Conservation (phyloP, 1,140 invertebrate species). For the Centruroides sculpturatus region DNA sequence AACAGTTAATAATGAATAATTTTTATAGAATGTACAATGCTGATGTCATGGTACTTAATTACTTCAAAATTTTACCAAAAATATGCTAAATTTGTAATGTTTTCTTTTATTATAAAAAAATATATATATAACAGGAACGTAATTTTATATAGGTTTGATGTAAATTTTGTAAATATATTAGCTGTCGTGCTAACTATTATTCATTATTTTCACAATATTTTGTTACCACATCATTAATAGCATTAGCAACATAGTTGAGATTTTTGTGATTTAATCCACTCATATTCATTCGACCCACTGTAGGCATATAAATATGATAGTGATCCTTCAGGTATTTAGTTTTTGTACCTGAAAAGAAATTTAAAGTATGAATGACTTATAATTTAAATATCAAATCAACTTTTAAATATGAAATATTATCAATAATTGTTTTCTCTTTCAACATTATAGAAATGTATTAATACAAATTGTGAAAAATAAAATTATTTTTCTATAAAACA, state of each 20-base stretch:
- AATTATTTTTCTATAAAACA: not conserved
- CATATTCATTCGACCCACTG: slow-evolving; percentile 85
- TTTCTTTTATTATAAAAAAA: too few relatives aligned
- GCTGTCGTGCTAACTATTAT: too few relatives aligned
- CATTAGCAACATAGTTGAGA: slow-evolving; percentile 75
- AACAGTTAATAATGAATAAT: too few relatives aligned
- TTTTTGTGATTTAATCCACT: slow-evolving; percentile 77
- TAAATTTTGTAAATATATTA: too few relatives aligned
- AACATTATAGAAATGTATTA: not conserved
- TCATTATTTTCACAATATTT: slow-evolving; percentile 10
- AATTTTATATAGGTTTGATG: too few relatives aligned
- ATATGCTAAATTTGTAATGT: too few relatives aligned
- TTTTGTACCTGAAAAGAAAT: slow-evolving; percentile 41
- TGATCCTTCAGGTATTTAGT: slow-evolving; percentile 57
- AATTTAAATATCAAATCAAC: too few relatives aligned
- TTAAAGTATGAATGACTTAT: not conserved
- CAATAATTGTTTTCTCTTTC: not conserved
- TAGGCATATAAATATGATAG: slow-evolving; percentile 80
- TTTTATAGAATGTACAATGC: too few relatives aligned
- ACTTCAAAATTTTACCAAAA: too few relatives aligned
- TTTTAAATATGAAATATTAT: too few relatives aligned
- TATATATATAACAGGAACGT: too few relatives aligned
- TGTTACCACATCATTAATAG: slow-evolving; percentile 62
- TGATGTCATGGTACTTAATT: too few relatives aligned
- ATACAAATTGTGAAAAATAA: not conserved